A percentile compares a stretch with the other conserved stretches of the same genome.
Conservation (phyloP, 1,140 invertebrate genomes). For the Capitella teleta region DNA sequence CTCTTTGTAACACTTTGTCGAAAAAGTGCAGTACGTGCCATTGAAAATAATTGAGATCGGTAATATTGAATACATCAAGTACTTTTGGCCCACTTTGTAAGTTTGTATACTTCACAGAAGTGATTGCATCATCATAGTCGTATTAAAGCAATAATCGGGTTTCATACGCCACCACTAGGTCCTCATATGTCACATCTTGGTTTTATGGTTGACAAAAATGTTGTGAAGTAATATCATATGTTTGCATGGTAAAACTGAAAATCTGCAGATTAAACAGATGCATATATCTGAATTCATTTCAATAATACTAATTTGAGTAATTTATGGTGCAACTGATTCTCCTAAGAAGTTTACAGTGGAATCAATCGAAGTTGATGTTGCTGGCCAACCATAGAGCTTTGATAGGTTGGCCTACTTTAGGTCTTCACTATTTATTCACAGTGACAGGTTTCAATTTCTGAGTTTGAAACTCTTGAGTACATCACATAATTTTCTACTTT, state of each 20-base stretch:
- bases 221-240: background rate
- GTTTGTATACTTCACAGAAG: background rate
- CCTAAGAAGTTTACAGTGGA: background rate
- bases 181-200: background rate
- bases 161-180: background rate
- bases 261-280: too few species aligned
- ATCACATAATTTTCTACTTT: too few species aligned
- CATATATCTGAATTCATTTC: background rate
- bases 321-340: background rate
- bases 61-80: too few species aligned
- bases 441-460: too few species aligned
- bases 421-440: background rate
- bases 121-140: slow-evolving; percentile 5
- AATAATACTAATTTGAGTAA: background rate
- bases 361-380: background rate
- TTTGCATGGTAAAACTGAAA: background rate
- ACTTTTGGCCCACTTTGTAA: too few species aligned
- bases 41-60: too few species aligned
- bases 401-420: background rate
- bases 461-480: too few species aligned
- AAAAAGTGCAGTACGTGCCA: too few species aligned
- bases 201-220: background rate
- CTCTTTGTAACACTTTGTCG: too few species aligned
- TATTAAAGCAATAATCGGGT: background rate
- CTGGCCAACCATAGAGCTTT: background rate